A percentile compares a stretch with the other conserved stretches of the same genome.
Evolutionary conservation across 2,888 invertebrate species (phyloP).

Genomic region (Cryptocheilus praepositus): DNA sequence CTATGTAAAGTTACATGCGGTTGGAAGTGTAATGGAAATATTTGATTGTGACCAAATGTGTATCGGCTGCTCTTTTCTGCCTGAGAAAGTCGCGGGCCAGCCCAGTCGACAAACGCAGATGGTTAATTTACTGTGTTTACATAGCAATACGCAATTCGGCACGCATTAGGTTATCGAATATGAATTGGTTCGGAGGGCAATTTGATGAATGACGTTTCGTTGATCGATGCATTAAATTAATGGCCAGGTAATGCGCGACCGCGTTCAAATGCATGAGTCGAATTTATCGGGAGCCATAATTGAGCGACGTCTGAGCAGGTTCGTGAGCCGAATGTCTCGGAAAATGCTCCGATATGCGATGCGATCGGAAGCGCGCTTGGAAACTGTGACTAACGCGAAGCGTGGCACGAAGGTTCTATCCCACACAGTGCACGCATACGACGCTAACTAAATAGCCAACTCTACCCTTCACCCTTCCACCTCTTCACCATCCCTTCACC

Average conservation of each 20-base stretch:
- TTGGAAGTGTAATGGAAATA: too few species aligned
- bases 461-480: slow-evolving; percentile 62
- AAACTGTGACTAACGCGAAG: too few species aligned
- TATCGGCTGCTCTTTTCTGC: too few species aligned
- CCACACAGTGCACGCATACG: slow-evolving; percentile 49
- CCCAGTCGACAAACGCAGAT: slow-evolving; percentile 18
- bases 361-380: too few species aligned
- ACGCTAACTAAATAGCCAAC: slow-evolving; percentile 73
- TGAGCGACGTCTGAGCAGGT: not conserved
- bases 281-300: not conserved
- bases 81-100: too few species aligned
- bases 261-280: not conserved
- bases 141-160: slow-evolving; percentile 54
- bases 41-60: too few species aligned
- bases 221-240: slow-evolving; percentile 53
- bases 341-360: not conserved
- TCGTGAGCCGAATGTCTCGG: not conserved
- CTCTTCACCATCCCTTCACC: slow-evolving; percentile 28
- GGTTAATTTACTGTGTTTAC: slow-evolving; percentile 52
- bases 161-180: slow-evolving; percentile 56
- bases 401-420: not conserved
- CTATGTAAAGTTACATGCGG: too few species aligned
- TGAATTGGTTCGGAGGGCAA: slow-evolving; percentile 53
- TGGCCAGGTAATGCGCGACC: slow-evolving; percentile 24
- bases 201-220: slow-evolving; percentile 55